Percentiles rank a stretch among this genome's conserved stretches.
Conservation (phyloP, 2,113 vertebrate genomes). For the Lophura nycthemera region DNA sequence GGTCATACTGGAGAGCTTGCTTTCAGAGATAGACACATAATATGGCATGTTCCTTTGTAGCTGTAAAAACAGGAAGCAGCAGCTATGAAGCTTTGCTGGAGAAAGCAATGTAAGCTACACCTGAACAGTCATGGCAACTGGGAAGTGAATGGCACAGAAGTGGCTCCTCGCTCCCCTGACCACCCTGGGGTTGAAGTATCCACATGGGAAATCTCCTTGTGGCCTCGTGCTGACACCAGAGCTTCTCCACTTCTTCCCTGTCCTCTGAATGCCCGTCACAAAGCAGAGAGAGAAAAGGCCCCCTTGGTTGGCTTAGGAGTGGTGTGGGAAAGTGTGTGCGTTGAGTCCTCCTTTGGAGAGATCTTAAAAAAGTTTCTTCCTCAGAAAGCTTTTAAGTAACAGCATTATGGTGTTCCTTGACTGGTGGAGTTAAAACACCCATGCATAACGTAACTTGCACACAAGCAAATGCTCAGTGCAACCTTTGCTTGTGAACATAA, state of each 20-base stretch:
- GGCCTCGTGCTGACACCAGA: not conserved
- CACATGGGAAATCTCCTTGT: not conserved
- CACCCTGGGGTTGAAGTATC: not conserved
- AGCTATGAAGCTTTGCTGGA: not conserved
- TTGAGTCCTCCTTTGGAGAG: fast-evolving
- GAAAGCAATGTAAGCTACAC: not conserved
- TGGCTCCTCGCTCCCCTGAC: not conserved
- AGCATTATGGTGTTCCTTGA: not conserved
- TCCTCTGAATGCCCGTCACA: not conserved
- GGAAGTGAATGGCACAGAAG: not conserved
- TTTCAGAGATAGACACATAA: not conserved
- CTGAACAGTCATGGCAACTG: not conserved
- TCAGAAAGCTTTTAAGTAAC: not conserved
- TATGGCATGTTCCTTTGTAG: not conserved
- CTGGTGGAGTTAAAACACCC: not conserved
- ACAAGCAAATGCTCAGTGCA: not conserved
- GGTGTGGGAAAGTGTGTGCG: not conserved
- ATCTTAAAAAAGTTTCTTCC: not conserved
- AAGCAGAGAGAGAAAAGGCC: not conserved
- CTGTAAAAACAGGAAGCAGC: conserved; percentile 22
- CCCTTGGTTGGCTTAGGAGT: not conserved
- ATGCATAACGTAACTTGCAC: not conserved
- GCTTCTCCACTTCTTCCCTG: not conserved
- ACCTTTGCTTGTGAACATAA: conserved; percentile 42
- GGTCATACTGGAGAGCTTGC: not conserved